These are phyloP conservation scores for Sphenodon punctatus DNA, from an alignment of 2,797 vertebrate genomes.

Conservation along the genomic window DNA sequence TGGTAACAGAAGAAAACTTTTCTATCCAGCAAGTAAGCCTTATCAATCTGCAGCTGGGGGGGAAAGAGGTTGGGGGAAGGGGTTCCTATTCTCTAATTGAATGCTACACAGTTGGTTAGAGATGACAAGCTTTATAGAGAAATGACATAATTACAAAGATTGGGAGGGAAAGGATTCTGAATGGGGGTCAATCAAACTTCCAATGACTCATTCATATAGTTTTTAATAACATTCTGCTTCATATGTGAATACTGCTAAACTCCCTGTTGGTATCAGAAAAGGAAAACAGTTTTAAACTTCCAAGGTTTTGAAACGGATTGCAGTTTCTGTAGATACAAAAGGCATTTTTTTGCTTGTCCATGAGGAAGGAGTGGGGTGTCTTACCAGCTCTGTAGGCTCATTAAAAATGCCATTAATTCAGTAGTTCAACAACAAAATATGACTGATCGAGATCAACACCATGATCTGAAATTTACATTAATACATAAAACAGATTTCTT, in stretches of 20 bases:
- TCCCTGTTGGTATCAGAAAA: constrained; percentile 30
- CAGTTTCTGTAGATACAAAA: neutral
- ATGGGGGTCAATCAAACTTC: constrained; percentile 53
- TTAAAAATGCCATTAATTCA: neutral
- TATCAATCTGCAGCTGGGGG: constrained; percentile 17
- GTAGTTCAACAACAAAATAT: neutral
- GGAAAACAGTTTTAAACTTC: neutral
- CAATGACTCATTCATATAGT: constrained; percentile 54
- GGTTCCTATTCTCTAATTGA: constrained; percentile 36
- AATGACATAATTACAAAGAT: constrained; percentile 41
- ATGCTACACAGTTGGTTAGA: constrained; percentile 42
- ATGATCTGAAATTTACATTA: neutral
- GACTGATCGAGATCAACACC: neutral
- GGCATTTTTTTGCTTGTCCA: neutral
- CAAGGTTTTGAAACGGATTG: neutral
- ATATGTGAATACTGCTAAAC: constrained; percentile 43
- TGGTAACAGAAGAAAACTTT: constrained; percentile 32
- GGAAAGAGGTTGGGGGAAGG: constrained; percentile 23
- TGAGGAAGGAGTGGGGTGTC: neutral
- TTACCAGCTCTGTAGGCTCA: neutral
- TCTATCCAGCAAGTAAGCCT: constrained; percentile 28
- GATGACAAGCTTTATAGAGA: constrained; percentile 52
- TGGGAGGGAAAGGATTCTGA: constrained; percentile 27
- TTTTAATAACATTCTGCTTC: constrained; percentile 52
- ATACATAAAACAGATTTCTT: neutral